Conservation (phyloP, 53 echinoderm and acorn worm species). For the Holothuria scabra region DNA sequence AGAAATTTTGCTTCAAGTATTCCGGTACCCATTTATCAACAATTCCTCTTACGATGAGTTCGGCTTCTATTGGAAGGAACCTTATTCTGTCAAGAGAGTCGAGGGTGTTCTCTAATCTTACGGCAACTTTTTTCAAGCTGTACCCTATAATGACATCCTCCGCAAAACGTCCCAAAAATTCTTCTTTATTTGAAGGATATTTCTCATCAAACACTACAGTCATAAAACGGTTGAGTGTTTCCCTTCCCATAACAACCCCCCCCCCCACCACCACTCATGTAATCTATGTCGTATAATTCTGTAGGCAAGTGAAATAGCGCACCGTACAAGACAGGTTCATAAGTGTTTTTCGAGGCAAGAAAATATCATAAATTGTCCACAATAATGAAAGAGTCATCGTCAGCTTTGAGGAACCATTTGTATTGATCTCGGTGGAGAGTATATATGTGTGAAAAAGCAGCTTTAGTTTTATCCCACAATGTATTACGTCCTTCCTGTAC, state of each 20-base stretch:
- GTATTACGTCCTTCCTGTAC: conserved; percentile 56
- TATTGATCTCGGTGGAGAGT: conserved; percentile 50
- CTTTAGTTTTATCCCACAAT: conserved; percentile 73
- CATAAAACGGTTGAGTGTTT: conserved; percentile 43
- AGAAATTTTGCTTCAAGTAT: too few species aligned
- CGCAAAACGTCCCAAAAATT: not conserved
- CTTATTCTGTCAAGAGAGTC: conserved; percentile 60
- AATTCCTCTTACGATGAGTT: too few species aligned
- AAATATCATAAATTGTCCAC: conserved; percentile 79
- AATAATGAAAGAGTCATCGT: conserved; percentile 80
- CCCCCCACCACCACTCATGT: conserved; percentile 82
- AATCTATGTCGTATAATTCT: conserved; percentile 12
- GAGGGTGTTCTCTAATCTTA: conserved; percentile 47
- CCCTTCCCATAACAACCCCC: conserved; percentile 69
- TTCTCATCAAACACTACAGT: not conserved
- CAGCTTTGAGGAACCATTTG: conserved; percentile 84
- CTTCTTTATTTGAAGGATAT: conserved; percentile 13
- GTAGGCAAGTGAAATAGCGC: conserved; percentile 30
- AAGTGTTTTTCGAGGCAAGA: conserved; percentile 54
- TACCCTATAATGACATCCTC: conserved; percentile 64
- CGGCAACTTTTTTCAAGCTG: conserved; percentile 55
- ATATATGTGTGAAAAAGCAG: conserved; percentile 65
- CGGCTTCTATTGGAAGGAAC: conserved; percentile 41
- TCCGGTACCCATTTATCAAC: too few species aligned
- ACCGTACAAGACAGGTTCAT: conserved; percentile 61